Base-by-base conservation (phyloP, 2,888 invertebrate species). In the Apodemia duryi region DNA sequence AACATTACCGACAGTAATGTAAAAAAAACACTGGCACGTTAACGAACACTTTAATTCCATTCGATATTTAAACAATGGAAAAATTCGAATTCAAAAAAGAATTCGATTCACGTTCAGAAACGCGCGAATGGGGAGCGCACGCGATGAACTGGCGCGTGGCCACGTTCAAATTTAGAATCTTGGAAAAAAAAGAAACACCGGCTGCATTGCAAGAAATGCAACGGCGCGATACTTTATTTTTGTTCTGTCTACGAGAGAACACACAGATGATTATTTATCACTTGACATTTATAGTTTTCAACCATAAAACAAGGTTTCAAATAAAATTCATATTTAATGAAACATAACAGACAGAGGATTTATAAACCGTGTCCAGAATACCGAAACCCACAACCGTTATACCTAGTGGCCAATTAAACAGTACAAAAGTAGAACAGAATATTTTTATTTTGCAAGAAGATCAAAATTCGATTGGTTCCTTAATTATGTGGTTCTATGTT, bases 91-190 rank as follows among this genome's bases (percentile, higher is more conserved):
- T 64, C 61, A 64, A 70, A 72, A 74, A 69, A 73, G 73, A 72
- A 76, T 75, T 76, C 73, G 74, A 76, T 76, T 80, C 64, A 64
- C 75, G 67, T 65, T 75, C 73, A 76, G 81, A 77, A 82, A 84
- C 79, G 87, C 82, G 81, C 83, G 80, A 57, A 76, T 77, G 78
- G 79, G 77, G 78, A 77, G 85, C 82, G 78, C 79, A 79, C 84
- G 82, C 82, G 85, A 79, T 75, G 79, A 76, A 90, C 89, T 90
- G 89, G 88, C 88, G 82, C 84, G 88, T 81, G 83, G 83, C 84
- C 85, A 84, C 84, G 83, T 85, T 84, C 88, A 83, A 86, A 90
- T 78, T 88, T 91, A 91, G 91, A 91, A 83, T 78, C 81, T 85
- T 83, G 83, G 86, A 84, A 84, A 83, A 84, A 83, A 81, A 79